These are phyloP conservation scores for Apis dorsata DNA, from an alignment of 1,140 invertebrate species.

Conservation along the genomic window DNA sequence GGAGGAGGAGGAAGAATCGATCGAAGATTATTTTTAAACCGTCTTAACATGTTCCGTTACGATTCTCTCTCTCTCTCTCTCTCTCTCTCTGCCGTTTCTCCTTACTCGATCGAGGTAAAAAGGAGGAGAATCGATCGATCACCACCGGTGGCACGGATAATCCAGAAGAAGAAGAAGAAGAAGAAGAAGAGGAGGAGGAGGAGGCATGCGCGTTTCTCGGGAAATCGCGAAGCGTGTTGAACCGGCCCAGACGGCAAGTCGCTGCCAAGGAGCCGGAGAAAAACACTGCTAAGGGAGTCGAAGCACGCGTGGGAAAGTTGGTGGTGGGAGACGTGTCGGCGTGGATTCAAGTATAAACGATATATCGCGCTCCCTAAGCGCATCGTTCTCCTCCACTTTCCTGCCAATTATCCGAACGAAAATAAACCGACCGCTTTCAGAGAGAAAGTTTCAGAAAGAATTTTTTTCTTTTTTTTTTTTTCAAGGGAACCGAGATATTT, in stretches of 20 bases:
- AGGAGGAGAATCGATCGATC: slow-evolving; percentile 30
- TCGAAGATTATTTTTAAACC: background rate
- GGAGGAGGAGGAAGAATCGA: background rate
- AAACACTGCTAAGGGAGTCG: slow-evolving; percentile 62
- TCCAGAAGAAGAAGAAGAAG: background rate
- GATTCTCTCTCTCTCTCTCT: background rate
- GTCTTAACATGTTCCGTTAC: background rate
- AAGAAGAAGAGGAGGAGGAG: background rate
- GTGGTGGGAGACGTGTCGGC: slow-evolving; percentile 65
- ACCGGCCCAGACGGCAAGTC: slow-evolving; percentile 67
- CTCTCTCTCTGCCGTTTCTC: background rate
- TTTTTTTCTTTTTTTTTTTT: too few relatives aligned
- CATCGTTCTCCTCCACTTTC: background rate
- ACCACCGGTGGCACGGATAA: background rate
- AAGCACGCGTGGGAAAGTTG: slow-evolving; percentile 70
- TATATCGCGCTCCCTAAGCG: background rate
- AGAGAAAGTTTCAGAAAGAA: background rate
- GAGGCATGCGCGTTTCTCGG: slow-evolving; percentile 42
- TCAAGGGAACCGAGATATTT: too few relatives aligned
- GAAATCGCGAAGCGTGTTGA: slow-evolving; percentile 44
- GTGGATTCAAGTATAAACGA: slow-evolving; percentile 40
- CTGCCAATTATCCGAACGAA: background rate
- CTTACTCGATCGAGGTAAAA: background rate
- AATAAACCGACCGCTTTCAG: slow-evolving; percentile 1
- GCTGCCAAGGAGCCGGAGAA: slow-evolving; percentile 52